These are phyloP conservation scores for Mus minutoides DNA, from an alignment of 2,797 vertebrate genomes.

Conservation along the genomic window DNA sequence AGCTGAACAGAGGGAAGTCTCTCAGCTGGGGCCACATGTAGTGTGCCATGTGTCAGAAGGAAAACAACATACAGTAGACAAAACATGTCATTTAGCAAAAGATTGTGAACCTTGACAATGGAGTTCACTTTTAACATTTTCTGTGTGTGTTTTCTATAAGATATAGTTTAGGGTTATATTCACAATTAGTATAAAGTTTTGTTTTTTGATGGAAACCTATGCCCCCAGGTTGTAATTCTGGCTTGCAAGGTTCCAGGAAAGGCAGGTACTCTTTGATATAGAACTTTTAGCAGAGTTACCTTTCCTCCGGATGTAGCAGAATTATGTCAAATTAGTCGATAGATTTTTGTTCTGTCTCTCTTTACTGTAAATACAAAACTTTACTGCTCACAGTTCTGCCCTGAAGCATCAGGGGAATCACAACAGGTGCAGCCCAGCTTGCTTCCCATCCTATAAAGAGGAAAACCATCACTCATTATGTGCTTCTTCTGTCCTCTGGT, in stretches of 20 bases:
- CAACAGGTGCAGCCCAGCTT: not conserved
- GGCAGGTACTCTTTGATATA: not conserved
- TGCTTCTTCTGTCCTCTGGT: not conserved
- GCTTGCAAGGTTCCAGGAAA: not conserved
- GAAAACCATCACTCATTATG: not conserved
- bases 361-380: not conserved
- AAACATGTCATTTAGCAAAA: not conserved
- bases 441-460: not conserved
- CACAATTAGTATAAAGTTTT: not conserved
- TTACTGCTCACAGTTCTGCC: constrained; percentile 21
- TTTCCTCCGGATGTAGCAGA: constrained; percentile 42
- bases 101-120: not conserved
- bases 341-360: constrained; percentile 19
- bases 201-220: not conserved
- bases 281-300: not conserved
- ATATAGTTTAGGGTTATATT: not conserved
- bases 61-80: not conserved
- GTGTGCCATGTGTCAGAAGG: not conserved
- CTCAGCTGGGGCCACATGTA: not conserved
- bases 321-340: constrained; percentile 19
- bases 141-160: constrained; percentile 1
- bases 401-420: not conserved
- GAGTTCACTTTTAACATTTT: not conserved
- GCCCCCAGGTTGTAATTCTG: not conserved
- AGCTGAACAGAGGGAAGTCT: not conserved